A percentile compares a stretch with the other conserved stretches of the same genome.
Evolutionary conservation across 2,797 vertebrate species (phyloP).

Genomic region (Ibycter americanus): DNA sequence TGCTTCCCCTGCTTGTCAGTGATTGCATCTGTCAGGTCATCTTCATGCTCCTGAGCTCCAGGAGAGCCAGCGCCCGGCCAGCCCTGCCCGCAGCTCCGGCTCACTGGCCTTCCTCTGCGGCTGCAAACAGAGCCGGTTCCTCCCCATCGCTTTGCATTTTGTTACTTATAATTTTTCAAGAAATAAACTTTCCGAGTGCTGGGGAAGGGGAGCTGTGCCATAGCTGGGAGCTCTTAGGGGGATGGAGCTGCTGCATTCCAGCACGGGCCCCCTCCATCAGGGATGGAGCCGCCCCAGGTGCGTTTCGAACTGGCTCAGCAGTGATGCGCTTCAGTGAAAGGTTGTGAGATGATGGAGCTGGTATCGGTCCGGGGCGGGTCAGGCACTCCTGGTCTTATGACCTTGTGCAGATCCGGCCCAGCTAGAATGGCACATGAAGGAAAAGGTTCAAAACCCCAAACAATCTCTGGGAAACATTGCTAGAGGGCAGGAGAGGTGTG

Average conservation of each 20-base stretch:
- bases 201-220: not conserved
- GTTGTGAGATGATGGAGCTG: not conserved
- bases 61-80: not conserved
- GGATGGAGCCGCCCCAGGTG: not conserved
- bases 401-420: not conserved
- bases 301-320: fast-evolving
- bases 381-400: not conserved
- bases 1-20: not conserved
- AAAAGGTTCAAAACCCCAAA: not conserved
- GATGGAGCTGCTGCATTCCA: not conserved
- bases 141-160: fast-evolving
- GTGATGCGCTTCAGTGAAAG: not conserved
- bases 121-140: fast-evolving
- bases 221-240: not conserved
- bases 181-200: not conserved
- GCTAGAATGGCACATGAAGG: not conserved
- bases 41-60: not conserved
- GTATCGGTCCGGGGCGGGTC: not conserved
- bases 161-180: not conserved
- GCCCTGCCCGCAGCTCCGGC: not conserved
- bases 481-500: not conserved
- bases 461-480: fast-evolving
- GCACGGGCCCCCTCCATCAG: not conserved
- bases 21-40: not conserved
- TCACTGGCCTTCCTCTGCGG: not conserved